These are phyloP conservation scores for Tor tambroides DNA, from an alignment of 2,113 vertebrate species.

Conservation along the genomic window DNA sequence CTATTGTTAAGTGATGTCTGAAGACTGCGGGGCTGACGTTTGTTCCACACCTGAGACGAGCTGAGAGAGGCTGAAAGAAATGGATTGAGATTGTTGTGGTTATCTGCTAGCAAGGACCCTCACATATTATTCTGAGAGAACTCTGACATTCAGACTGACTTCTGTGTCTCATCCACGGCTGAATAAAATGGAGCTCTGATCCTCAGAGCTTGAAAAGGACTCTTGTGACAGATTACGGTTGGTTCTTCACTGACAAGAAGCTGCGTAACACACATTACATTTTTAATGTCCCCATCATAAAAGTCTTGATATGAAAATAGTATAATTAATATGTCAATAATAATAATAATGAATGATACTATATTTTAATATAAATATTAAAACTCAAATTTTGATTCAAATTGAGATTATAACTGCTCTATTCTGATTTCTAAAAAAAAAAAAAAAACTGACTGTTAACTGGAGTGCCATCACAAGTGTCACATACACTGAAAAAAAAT, in stretches of 20 bases:
- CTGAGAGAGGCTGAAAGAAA: slow-evolving; percentile 10
- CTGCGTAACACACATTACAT: background rate
- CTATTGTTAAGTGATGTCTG: slow-evolving; percentile 21
- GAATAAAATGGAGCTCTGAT: background rate
- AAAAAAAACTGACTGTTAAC: background rate
- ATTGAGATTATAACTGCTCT: background rate
- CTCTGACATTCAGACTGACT: slow-evolving; percentile 18
- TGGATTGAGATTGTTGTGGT: slow-evolving; percentile 31
- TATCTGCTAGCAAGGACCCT: slow-evolving; percentile 7
- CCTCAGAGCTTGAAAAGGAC: background rate
- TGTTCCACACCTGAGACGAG: background rate
- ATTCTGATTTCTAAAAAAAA: background rate
- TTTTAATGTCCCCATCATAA: background rate
- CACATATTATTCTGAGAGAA: slow-evolving; percentile 8
- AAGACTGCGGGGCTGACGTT: background rate
- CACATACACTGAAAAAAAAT: too few relatives aligned
- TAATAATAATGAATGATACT: background rate
- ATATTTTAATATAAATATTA: background rate
- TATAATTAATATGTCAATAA: too few relatives aligned
- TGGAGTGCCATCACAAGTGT: background rate
- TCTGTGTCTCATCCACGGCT: background rate
- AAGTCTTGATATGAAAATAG: background rate
- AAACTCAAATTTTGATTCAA: background rate
- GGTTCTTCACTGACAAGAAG: background rate
- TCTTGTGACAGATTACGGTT: background rate